Conservation (phyloP, 2,113 vertebrate genomes). For the Zosterops hypoxanthus region DNA sequence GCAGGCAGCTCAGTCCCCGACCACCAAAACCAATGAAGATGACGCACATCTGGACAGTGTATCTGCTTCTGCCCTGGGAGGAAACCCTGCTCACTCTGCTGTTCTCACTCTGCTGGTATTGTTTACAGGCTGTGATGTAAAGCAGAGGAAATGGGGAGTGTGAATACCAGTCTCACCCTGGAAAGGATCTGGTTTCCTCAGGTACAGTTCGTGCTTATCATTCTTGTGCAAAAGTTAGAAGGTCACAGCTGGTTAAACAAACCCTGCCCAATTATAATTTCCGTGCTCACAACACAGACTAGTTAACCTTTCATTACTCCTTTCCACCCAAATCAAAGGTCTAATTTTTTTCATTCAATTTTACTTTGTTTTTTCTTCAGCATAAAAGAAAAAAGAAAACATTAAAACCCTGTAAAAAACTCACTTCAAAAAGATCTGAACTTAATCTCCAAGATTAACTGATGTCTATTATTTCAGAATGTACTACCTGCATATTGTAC, state of each 20-base stretch:
- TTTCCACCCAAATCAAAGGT: neutral
- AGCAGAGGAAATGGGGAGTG: neutral
- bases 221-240: neutral
- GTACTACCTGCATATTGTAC: neutral
- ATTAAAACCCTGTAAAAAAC: neutral
- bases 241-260: conserved; percentile 4
- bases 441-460: neutral
- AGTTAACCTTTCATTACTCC: neutral
- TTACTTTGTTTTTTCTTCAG: neutral
- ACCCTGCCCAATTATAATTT: neutral
- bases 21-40: neutral
- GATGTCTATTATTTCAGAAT: neutral
- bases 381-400: neutral
- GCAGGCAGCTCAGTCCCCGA: neutral
- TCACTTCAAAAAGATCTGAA: conserved; percentile 14
- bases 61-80: neutral
- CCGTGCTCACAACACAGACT: neutral
- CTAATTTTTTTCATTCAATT: neutral
- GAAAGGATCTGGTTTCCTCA: conserved; percentile 14
- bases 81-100: neutral
- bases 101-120: neutral
- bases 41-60: neutral
- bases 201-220: neutral
- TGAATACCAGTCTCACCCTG: neutral
- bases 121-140: neutral